A percentile compares a stretch with the other conserved stretches of the same genome.
Evolutionary conservation across 1,140 invertebrate genomes (phyloP).

Genomic region (Ceratoteleas bidentatus): DNA sequence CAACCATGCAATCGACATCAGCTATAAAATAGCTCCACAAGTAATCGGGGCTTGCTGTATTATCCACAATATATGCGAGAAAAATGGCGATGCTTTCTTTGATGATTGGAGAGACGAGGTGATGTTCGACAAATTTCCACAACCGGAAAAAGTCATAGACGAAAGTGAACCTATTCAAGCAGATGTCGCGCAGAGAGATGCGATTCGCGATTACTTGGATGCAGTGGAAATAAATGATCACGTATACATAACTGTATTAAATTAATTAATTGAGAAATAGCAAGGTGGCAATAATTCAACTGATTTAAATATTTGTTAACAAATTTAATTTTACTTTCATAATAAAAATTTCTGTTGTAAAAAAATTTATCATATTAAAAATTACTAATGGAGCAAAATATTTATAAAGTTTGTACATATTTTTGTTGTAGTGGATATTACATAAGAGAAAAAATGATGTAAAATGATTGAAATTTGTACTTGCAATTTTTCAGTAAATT

Average conservation of each 20-base stretch:
- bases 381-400: no score
- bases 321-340: no score
- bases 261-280: not conserved
- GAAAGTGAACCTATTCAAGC: conserved; percentile 13
- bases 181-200: conserved; percentile 51
- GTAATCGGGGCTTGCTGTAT: conserved; percentile 69
- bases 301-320: no score
- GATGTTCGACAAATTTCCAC: conserved; percentile 58
- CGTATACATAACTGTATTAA: not conserved
- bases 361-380: no score
- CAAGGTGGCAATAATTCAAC: no score
- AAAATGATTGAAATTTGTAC: no score
- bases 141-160: conserved; percentile 62
- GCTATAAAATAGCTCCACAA: conserved; percentile 66
- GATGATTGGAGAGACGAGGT: conserved; percentile 60
- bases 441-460: no score
- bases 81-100: conserved; percentile 50
- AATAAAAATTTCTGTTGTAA: no score
- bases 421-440: no score
- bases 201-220: conserved; percentile 58
- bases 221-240: not conserved
- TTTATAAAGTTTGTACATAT: no score
- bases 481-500: no score
- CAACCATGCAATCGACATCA: conserved; percentile 66
- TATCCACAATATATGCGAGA: conserved; percentile 70